Evolutionary conservation across 2,113 vertebrate genomes (phyloP), one percentile per base, ranked within the genome.

Genomic region (Tachysurus fulvidraco): DNA sequence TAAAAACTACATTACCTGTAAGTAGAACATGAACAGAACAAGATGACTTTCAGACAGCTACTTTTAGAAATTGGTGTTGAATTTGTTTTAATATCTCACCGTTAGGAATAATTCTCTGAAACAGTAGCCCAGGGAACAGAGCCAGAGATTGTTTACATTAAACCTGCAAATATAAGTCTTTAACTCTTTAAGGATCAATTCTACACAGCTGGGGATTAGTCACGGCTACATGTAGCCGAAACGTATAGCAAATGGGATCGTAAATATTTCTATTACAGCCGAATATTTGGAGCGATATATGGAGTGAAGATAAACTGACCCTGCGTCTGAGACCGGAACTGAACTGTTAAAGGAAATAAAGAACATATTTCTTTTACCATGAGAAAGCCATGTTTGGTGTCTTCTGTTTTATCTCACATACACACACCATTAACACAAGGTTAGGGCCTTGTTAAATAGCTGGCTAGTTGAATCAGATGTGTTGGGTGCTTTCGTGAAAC

Each of bases 171-270:
- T 79, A 57, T 30, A 79, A 79, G 16, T 17, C 17, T n/a, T 54
- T 36, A 57, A 21, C 2, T 4, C 54, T 57, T 57, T 28, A 59
- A 21, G 77, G 77, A 57, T 57, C 36, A 80, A 59, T 59, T 57
- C 54, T 21, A 28, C 76, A 55, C 77, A 80, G 77, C 77, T 80
- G 77, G 28, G 30, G 54, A 80, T 80, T 80, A 80, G 77, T 80
- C 77, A 80, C 28, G 10, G 77, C 77, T 57, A 36, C 54, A 36
- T 80, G 77, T 19, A 21, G 54, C 28, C 21, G 77, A 36, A 80
- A 59, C 3, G 2, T 59, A 36, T 25, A 80, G 77, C 28, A 17
- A 80, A 80, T 57, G 54, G 28, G 17, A 59, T 80, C 28, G 36
- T 59, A 80, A 80, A 59, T 55, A 80, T 36, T 57, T 57, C 17